Conservation (phyloP, 2,888 invertebrate species). For the Agriopis marginaria region DNA sequence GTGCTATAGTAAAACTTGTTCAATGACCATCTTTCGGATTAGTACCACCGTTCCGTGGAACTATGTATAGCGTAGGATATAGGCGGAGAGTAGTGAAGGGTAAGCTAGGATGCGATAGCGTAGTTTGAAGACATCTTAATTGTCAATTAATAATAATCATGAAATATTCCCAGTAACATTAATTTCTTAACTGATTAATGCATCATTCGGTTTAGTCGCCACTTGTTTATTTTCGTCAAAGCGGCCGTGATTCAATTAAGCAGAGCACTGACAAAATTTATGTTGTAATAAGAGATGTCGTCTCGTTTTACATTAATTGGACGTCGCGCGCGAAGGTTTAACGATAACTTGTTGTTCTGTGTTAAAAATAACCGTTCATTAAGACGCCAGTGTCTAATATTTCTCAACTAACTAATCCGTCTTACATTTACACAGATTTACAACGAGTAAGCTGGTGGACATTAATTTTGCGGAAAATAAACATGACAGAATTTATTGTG, state of each 20-base stretch:
- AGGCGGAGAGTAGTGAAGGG: background rate
- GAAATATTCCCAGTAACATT: slow-evolving; percentile 18
- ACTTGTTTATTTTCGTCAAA: slow-evolving; percentile 57
- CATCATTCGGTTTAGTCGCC: slow-evolving; percentile 49
- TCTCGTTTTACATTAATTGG: slow-evolving; percentile 74
- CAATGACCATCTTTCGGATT: no score
- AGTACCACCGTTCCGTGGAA: no score
- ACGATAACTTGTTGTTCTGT: slow-evolving; percentile 61
- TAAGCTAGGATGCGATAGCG: background rate
- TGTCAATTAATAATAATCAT: slow-evolving; percentile 14
- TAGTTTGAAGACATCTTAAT: background rate
- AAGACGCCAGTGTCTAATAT: slow-evolving; percentile 37
- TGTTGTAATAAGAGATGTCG: slow-evolving; percentile 66
- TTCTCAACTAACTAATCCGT: slow-evolving; percentile 19
- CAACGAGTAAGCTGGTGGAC: background rate
- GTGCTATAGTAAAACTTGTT: no score
- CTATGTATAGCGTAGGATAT: no score
- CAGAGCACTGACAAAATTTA: slow-evolving; percentile 65
- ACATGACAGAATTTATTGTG: slow-evolving; percentile 10
- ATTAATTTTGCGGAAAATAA: slow-evolving; percentile 13
- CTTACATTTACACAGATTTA: slow-evolving; percentile 19
- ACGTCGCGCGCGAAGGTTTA: slow-evolving; percentile 62
- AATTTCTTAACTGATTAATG: slow-evolving; percentile 37
- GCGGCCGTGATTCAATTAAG: slow-evolving; percentile 66
- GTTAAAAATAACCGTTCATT: slow-evolving; percentile 54